Conservation (phyloP, 2,113 vertebrate genomes). For the Prunella fulvescens region DNA sequence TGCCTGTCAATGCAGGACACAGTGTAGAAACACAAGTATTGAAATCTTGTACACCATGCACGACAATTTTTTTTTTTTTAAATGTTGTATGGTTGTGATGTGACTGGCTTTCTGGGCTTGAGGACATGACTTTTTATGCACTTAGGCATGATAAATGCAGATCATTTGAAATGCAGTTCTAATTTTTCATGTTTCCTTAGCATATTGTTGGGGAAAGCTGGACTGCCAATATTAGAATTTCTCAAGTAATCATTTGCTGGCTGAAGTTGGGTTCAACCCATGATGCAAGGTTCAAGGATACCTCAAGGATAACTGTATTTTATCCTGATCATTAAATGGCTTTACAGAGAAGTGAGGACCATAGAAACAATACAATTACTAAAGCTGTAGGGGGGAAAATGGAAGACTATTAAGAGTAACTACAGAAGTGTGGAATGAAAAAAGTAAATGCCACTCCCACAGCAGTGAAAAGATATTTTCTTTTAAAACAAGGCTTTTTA, state of each 20-base stretch:
- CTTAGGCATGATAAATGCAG: neutral
- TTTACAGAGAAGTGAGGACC: neutral
- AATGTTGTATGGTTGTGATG: neutral
- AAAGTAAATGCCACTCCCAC: neutral
- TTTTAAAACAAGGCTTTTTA: neutral
- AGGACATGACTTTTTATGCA: neutral
- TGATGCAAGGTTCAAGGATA: neutral
- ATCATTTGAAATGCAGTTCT: neutral
- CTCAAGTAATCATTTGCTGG: neutral
- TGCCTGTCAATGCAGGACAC: neutral
- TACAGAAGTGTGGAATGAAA: neutral
- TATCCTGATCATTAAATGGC: neutral
- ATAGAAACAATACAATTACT: neutral
- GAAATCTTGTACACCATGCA: neutral
- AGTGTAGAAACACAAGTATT: neutral
- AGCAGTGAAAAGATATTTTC: neutral
- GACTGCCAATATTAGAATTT: neutral
- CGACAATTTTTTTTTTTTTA: too few relatives aligned
- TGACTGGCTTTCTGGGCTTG: neutral
- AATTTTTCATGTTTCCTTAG: neutral
- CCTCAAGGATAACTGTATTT: neutral
- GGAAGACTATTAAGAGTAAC: neutral
- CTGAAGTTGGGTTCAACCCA: neutral
- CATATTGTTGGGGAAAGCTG: neutral
- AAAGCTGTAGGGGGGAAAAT: neutral